phyloP scores from a whole-genome alignment of 2,797 vertebrate species.

The Phalanger gymnotis region DNA sequence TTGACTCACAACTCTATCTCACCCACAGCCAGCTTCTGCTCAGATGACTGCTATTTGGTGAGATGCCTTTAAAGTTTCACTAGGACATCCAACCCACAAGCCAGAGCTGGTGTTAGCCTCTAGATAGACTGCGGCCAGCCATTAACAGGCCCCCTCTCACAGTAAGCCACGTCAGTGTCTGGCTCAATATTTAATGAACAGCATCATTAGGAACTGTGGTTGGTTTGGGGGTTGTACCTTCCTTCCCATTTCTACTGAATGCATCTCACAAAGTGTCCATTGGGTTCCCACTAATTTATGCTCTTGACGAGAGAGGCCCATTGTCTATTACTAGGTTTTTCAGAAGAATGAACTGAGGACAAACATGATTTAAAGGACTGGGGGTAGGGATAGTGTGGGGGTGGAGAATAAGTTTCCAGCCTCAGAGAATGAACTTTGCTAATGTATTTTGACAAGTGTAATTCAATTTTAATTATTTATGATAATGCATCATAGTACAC shows the following conservation, averaged over 20 bases:
- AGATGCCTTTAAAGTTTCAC: not conserved
- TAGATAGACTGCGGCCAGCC: not conserved
- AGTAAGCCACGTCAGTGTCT: not conserved
- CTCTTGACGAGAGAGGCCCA: not conserved
- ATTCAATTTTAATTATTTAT: constrained; percentile 72
- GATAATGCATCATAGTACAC: constrained; percentile 21
- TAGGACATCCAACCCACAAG: not conserved
- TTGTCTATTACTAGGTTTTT: not conserved
- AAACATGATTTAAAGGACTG: not conserved
- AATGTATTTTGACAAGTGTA: constrained; percentile 70
- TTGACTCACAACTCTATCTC: not conserved
- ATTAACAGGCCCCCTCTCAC: not conserved
- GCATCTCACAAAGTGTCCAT: not conserved
- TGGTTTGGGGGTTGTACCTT: not conserved
- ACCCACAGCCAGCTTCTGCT: not conserved
- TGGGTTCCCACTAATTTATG: not conserved
- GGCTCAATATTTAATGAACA: not conserved
- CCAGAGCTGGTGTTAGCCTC: not conserved
- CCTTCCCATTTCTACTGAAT: accelerated
- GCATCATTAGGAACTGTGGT: not conserved
- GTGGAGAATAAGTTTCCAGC: not conserved
- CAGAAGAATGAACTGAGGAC: not conserved
- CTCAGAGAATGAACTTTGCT: constrained; percentile 2
- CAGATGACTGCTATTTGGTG: not conserved
- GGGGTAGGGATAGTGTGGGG: not conserved